These are phyloP conservation scores for Drosophila fulvimacula DNA, from an alignment of 2,888 invertebrate species.

Conservation along the genomic window DNA sequence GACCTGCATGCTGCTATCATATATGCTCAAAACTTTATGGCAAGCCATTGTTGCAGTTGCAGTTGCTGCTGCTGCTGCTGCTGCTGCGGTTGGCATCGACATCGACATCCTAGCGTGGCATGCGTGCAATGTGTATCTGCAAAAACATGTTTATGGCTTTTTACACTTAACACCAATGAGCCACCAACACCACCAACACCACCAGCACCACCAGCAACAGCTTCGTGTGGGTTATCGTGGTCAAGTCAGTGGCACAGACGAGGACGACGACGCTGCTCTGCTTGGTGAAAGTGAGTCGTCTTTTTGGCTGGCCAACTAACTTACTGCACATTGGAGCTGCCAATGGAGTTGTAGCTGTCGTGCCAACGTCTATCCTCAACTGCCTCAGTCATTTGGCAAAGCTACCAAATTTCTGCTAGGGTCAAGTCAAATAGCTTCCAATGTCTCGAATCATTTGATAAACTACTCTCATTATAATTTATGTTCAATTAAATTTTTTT, in stretches of 20 bases:
- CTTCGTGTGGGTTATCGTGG: constrained; percentile 42
- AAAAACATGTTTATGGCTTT: constrained; percentile 47
- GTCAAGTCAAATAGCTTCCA: background rate
- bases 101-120: constrained; percentile 40
- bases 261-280: background rate
- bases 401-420: background rate
- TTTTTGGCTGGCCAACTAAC: constrained; percentile 39
- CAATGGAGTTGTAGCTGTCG: constrained; percentile 10
- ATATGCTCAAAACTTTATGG: constrained; percentile 33
- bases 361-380: background rate
- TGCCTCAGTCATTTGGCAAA: background rate
- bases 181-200: constrained; percentile 5
- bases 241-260: constrained; percentile 33
- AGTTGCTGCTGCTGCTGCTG: constrained; percentile 8
- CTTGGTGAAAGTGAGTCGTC: constrained; percentile 45
- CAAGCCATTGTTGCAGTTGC: constrained; percentile 38
- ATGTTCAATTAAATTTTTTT: no score
- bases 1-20: constrained; percentile 33
- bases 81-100: constrained; percentile 18
- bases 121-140: constrained; percentile 46
- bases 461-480: no score
- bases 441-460: background rate
- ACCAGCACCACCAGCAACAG: background rate
- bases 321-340: constrained; percentile 12
- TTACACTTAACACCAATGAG: constrained; percentile 44